Base-by-base conservation (phyloP, 2,113 vertebrate genomes). In the Peucedramus taeniatus region DNA sequence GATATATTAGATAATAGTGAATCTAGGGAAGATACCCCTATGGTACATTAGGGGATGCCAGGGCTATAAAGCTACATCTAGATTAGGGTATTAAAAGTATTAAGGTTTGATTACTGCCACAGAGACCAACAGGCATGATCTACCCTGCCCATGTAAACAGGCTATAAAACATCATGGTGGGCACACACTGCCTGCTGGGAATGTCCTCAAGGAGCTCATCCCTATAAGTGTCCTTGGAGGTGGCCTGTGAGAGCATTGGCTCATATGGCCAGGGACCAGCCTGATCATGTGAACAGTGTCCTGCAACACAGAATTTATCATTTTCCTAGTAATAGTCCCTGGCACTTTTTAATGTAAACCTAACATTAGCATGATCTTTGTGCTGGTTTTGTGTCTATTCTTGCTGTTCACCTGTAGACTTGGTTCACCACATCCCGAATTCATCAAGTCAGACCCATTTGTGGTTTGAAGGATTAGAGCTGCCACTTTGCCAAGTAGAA, bases 161-260 rank as follows among this genome's bases (percentile, higher is more conserved):
- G 10, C 40, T 13, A 18, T 15, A 39, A 64, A 79, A 53, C n/a
- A 44, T 6, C 0, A 0, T 22, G 15, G 15, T 19, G 45, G 24
- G 28, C 47, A 50, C 61, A 44, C 47, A 11, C 39, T 59, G 9
- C 35, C 70, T 40, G 13, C 49, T 81, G 44, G 35, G 39, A 81
- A 40, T 26, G 9, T 39, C 13, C 33, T 72, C 4, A 3, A 37
- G 63, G 53, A 54, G 26, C 10, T 59, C 28, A 33, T 80, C 42
- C 47, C 31, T 50, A 6, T 9, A 21, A 33, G 4, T 47, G 30
- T 66, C n/a, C 37, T 57, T 5, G 16, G 35, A 27, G 8, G 6
- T 47, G 44, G 14, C 35, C 21, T 69, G 31, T 6, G 13, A 64
- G 17, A 53, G 13, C 45, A 14, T 28, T 84, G 78, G 22, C 69